Evolutionary conservation across 1,140 invertebrate genomes (phyloP), one percentile per base, ranked within the genome.

Genomic region (Aphaenogaster floridana): DNA sequence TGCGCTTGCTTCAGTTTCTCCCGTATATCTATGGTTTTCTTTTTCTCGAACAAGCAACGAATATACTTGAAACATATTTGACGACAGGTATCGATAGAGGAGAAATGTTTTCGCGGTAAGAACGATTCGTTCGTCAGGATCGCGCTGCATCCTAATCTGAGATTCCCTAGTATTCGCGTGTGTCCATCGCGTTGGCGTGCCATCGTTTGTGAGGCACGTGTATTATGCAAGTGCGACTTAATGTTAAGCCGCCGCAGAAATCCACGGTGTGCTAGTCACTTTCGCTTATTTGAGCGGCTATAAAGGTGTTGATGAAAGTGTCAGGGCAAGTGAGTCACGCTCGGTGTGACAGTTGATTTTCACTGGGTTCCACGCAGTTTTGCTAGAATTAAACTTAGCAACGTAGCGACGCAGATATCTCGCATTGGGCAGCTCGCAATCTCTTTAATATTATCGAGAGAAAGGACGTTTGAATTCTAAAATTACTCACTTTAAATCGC

Each of bases 241-340:
- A 71, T 54, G 59, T 84, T 84, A 84, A 89, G 42, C 36, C 21
- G 45, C 42, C 45, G 28, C 61, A 78, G 86, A 87, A 87, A 87
- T 74, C 68, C 34, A n/a, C 61, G 15, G 39, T n/a, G 42, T 45
- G 50, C 77, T 69, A 69, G 77, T 71, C 86, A 78, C 86, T 88
- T 89, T 88, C 88, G 86, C 88, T 77, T 87, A 77, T 87, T 84
- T 76, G 52, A 88, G 15, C 39, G 72, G n/a, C 50, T 61, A 57
- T 69, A 34, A 77, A 84, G 88, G 64, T 72, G 88, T 89, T 57
- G 88, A 89, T 66, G 72, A 78, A 85, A 88, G 86, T 85, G 72
- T 88, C 88, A 72, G 64, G 57, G 64, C 34, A 48, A 74, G 50
- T 84, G 71, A 89, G 86, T 89, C 79, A 88, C 42, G 63, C 28